Conservation (phyloP, 2,888 invertebrate genomes). For the Patella caerulea region DNA sequence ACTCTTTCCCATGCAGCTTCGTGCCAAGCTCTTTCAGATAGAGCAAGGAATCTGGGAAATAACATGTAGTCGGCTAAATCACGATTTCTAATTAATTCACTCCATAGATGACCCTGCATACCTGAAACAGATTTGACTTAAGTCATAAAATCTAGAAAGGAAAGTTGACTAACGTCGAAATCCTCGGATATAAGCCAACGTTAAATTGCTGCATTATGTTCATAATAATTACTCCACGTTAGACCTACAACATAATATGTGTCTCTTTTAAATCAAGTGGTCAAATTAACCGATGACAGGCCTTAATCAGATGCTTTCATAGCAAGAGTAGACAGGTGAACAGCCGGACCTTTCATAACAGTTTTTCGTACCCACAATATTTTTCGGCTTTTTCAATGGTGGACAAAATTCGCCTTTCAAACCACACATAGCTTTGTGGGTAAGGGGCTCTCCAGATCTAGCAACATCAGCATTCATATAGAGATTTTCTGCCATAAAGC, state of each 20-base stretch:
- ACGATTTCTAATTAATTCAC: slow-evolving; percentile 52
- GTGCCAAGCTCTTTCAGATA: slow-evolving; percentile 67
- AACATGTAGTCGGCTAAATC: slow-evolving; percentile 57
- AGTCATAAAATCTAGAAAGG: not conserved
- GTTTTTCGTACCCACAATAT: slow-evolving; percentile 57
- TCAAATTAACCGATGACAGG: no score
- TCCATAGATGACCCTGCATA: slow-evolving; percentile 65
- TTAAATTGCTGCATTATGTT: no score
- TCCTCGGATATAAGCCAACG: no score
- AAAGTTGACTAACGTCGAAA: no score
- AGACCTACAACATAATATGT: no score
- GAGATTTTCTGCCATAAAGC: slow-evolving; percentile 56
- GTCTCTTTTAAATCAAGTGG: no score
- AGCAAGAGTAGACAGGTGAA: no score
- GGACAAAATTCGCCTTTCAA: slow-evolving; percentile 46
- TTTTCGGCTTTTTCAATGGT: slow-evolving; percentile 50
- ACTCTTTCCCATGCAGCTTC: slow-evolving; percentile 62
- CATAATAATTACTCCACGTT: no score
- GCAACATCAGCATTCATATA: slow-evolving; percentile 51
- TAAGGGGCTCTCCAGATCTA: slow-evolving; percentile 51
- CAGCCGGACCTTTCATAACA: no score
- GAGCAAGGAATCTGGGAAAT: slow-evolving; percentile 57
- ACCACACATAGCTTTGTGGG: slow-evolving; percentile 46
- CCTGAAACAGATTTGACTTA: slow-evolving; percentile 44
- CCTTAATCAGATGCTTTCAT: no score